These are phyloP conservation scores for Lacerta viridis DNA, from an alignment of 2,797 vertebrate species.

Conservation along the genomic window DNA sequence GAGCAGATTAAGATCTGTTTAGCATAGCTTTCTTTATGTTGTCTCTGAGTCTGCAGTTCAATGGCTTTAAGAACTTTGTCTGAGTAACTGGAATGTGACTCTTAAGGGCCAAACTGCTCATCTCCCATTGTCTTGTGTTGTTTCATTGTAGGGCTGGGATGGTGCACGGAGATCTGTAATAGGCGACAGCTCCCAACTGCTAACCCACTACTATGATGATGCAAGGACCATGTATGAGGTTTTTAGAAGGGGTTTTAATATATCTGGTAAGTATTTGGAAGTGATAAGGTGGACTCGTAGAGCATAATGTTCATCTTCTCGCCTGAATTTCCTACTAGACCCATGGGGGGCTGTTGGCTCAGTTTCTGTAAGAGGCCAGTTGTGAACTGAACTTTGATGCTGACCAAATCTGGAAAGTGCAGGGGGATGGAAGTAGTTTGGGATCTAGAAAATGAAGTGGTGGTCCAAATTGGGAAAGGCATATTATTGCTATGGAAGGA, in stretches of 20 bases:
- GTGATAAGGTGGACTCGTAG: not conserved
- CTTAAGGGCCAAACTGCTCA: not conserved
- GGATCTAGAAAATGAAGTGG: not conserved
- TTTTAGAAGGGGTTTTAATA: conserved; percentile 92
- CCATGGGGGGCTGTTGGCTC: not conserved
- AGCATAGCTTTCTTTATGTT: not conserved
- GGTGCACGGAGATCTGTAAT: conserved; percentile 92
- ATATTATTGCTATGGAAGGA: not conserved
- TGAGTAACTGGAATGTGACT: not conserved
- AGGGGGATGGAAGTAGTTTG: not conserved
- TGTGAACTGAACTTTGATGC: not conserved
- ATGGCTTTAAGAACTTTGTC: not conserved
- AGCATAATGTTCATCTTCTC: not conserved
- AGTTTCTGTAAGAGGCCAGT: not conserved
- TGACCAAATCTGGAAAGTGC: not conserved
- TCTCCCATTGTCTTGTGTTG: conserved; percentile 17
- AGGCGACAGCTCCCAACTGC: conserved; percentile 85
- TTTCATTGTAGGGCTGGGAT: conserved; percentile 76
- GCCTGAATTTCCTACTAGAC: not conserved
- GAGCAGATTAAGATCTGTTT: not conserved
- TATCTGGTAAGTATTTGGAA: conserved; percentile 87
- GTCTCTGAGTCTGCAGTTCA: not conserved
- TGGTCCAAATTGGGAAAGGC: not conserved
- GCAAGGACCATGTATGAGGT: conserved; percentile 97
- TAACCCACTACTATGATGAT: conserved; percentile 94